Evolutionary conservation across 2,113 vertebrate species (phyloP).

Genomic region (Sturnira hondurensis): DNA sequence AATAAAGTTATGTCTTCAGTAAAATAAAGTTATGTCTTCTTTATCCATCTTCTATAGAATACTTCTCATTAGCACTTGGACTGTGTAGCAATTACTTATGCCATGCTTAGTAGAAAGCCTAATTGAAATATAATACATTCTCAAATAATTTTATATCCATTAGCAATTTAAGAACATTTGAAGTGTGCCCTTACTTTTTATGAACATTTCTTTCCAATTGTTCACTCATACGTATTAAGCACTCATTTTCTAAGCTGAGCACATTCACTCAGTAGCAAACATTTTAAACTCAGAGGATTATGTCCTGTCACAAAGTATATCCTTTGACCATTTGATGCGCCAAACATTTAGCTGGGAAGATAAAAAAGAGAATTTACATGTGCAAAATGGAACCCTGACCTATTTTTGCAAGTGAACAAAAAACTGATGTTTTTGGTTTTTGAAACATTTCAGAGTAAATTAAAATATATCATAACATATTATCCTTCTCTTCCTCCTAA

Average conservation of each 20-base stretch:
- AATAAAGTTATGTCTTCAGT: neutral
- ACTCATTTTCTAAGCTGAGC: conserved; percentile 67
- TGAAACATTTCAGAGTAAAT: conserved; percentile 38
- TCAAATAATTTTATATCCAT: conserved; percentile 12
- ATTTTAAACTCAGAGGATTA: conserved; percentile 69
- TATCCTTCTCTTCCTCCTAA: conserved; percentile 6
- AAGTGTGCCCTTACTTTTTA: conserved; percentile 37
- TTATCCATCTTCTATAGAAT: neutral
- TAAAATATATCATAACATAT: neutral
- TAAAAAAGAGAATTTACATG: conserved; percentile 12
- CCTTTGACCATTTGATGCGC: conserved; percentile 55
- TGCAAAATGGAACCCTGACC: conserved; percentile 57
- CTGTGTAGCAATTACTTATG: neutral
- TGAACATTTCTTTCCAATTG: conserved; percentile 60
- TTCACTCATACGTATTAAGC: conserved; percentile 47
- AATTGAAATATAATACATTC: neutral
- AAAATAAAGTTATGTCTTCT: neutral
- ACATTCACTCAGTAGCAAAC: conserved; percentile 62
- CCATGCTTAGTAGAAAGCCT: neutral
- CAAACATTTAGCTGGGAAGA: conserved; percentile 54
- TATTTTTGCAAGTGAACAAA: conserved; percentile 54
- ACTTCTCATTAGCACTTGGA: neutral
- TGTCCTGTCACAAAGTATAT: conserved; percentile 51
- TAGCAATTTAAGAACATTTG: conserved; percentile 51
- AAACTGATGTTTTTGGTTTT: conserved; percentile 43